Base-by-base conservation (phyloP, 2,113 vertebrate genomes). In the Phyllostomus hastatus region DNA sequence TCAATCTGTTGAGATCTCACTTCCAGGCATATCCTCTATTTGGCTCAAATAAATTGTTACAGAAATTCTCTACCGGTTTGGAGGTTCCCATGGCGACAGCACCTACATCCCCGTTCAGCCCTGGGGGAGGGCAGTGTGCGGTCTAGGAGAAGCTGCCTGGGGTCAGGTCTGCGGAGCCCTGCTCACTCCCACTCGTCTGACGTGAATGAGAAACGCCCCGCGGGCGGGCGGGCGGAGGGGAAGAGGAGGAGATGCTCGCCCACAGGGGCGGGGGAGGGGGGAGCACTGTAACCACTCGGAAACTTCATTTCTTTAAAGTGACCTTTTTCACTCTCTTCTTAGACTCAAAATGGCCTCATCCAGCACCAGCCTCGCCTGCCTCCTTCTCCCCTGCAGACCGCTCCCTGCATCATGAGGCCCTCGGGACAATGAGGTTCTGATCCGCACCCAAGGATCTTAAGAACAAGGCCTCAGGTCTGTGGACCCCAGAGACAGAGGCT, bases 101-200 rank as follows among this genome's bases (percentile, higher is more conserved):
- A 52, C 78, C 35, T 4, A 8, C 11, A 52, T 59, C 33, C 33
- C 0, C 0, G 26, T 11, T 61, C n/a, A 46, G 24, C 15, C 41
- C 50, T 16, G 2, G 81, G 38, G 2, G 67, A 70, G 7, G 43
- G 66, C 35, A 9, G 16, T 2, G 1, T 0, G 0, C 4, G n/a
- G 69, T n/a, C 64, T 26, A 2, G 38, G 59, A 78, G 52, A 64
- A 33, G 46, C n/a, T 2, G 11, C 24, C 33, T 16, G 11, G 73
- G 19, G 38, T 14, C 52, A 20, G 76, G 12, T 67, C 17, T 17
- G 5, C 33, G 38, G 20, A 50, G 69, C 10, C 85, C 5, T 7
- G 4, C 50, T 17, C 26, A 10, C 28, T 50, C 64, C 22, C 7
- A 61, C 31, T 54, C 41, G 6, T 7, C 5, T 7, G 10, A 10